Base-by-base conservation (phyloP, 1,140 invertebrate species). In the Elymnias hypermnestra region DNA sequence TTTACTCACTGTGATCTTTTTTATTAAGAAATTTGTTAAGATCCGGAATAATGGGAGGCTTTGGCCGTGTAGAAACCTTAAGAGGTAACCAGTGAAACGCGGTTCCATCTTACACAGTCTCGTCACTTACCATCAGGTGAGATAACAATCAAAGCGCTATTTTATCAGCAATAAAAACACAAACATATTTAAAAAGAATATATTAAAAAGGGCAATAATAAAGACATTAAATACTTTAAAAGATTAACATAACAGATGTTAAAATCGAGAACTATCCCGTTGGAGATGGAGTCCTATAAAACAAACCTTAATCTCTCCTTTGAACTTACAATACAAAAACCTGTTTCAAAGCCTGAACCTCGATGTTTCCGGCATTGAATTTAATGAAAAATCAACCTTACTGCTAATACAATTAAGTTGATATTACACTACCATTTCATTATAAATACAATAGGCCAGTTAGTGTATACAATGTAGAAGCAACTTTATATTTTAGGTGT, bases 311-410 rank as follows among this genome's bases (percentile, higher is more conserved):
- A 65, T 67, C 59, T 54, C 50, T 56, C 55, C 63, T 68, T 68
- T 56, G 63, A 66, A 65, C 65, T 63, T 53, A 63, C 58, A 57
- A 48, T 57, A 56, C 51, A 59, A 61, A 56, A 72, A 72, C 69
- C 52, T 48, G 69, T 70, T 70, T 60, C 26, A 42, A 53, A 52
- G 49, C 51, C 61, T 60, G 41, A 56, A 44, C 53, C 57, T 57
- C 28, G 51, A 40, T 45, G 45, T 62, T 68, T 72, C 65, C 68
- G 57, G 68, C 49, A 60, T 46, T 5, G 18, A 1, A 10, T 3
- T 21, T 28, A 28, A 44, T 31, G 19, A 12, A 53, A 52, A 41
- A 33, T 49, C 19, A 37, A 33, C 49, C 46, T 55, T 51, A 63
- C 19, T 33, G 5, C 9, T 26, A 0, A 0, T 7, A 0, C 2